These are phyloP conservation scores for Enteromius fasciolatus DNA, from an alignment of 2,797 vertebrate species.

Conservation along the genomic window DNA sequence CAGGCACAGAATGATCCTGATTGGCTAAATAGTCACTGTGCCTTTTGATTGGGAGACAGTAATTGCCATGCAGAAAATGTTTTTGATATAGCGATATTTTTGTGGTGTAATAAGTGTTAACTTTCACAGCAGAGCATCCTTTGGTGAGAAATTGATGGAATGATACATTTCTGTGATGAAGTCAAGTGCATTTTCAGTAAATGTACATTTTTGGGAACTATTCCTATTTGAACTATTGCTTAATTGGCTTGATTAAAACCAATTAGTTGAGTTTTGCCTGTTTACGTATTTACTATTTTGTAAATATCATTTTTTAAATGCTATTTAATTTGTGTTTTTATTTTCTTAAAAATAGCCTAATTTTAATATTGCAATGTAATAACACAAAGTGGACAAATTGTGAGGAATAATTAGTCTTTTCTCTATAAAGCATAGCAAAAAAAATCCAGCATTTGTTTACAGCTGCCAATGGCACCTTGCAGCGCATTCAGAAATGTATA, in stretches of 20 bases:
- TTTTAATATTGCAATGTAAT: background rate
- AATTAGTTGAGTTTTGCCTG: background rate
- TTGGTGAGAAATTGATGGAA: background rate
- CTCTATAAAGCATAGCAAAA: background rate
- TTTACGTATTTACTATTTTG: background rate
- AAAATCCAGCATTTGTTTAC: slow-evolving; percentile 15
- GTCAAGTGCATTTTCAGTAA: background rate
- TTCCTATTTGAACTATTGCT: background rate
- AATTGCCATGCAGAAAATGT: background rate
- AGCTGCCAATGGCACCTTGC: slow-evolving; percentile 5
- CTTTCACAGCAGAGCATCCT: background rate
- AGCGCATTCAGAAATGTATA: slow-evolving; percentile 18
- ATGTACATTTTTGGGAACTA: background rate
- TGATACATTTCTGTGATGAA: background rate
- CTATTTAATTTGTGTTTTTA: background rate
- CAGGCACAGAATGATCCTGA: background rate
- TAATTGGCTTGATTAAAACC: background rate
- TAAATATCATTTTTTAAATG: background rate
- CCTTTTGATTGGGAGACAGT: background rate
- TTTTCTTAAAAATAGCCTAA: background rate
- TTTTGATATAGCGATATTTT: background rate
- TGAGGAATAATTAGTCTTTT: background rate
- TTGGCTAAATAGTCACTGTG: background rate
- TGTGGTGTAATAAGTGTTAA: background rate
- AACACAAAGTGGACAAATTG: background rate